Base-by-base conservation (phyloP, 2,797 vertebrate genomes). In the Poecilia velifera region DNA sequence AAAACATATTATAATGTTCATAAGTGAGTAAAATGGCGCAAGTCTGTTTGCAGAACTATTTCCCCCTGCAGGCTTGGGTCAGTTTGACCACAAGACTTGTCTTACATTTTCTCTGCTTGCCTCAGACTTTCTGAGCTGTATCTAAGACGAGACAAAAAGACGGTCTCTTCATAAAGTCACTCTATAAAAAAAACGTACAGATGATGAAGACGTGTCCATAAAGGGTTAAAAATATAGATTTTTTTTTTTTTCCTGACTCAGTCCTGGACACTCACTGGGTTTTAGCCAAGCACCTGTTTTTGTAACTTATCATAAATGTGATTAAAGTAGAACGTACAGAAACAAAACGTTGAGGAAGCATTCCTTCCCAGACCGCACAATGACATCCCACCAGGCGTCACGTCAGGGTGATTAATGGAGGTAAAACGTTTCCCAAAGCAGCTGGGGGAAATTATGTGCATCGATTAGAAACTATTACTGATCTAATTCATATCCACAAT, bases 301-400 rank as follows among this genome's bases (percentile, higher is more conserved):
- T 55, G 46, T 73, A 55, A 73, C 75, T 53, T 25, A 28, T 66
- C n/a, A 43, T 72, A 39, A 66, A 43, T 59, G 18, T 20, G 41
- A 10, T 49, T 57, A 31, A 39, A 12, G 28, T 4, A 12, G 25
- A 31, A 36, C 28, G 12, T 49, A 36, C 8, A 39, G 53, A 55
- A 31, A 57, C 16, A 71, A 77, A 68, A 74, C 3, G 34, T 57
- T 43, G 9, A 43, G 66, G 1, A 74, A 51, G 47, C 31, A 7
- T 68, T 77, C 39, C 3, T 53, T 22, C n/a, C 31, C 22, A 31
- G 49, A 71, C 62, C 25, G 31, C 46, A 20, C 74, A 70, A 47
- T 83, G 76, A 83, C 68, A 36, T 62, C 78, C 66, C 31, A 45
- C 62, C 34, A 18, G 59, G 6, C 31, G 28, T 84, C 76, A 89